Conservation (phyloP, 2,888 invertebrate species). For the Habroteleia sp. region DNA sequence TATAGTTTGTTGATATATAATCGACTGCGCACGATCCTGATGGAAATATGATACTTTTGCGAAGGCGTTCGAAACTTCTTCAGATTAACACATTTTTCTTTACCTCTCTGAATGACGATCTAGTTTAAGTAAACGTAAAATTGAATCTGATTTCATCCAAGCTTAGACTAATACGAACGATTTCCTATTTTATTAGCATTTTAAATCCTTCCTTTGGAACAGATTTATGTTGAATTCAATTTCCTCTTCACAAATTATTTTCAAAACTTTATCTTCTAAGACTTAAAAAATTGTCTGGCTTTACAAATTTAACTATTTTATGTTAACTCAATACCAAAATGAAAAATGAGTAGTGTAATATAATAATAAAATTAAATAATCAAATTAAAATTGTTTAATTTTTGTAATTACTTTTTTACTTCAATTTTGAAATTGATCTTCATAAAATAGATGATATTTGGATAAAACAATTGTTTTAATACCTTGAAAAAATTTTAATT, state of each 20-base stretch:
- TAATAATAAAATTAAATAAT: no score
- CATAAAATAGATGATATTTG: no score
- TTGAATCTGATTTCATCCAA: slow-evolving; percentile 30
- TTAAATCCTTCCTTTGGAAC: slow-evolving; percentile 1
- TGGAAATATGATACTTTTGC: slow-evolving; percentile 7
- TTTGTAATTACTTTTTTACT: no score
- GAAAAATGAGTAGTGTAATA: no score
- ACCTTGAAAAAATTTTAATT: no score
- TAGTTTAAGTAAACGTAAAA: slow-evolving; percentile 32
- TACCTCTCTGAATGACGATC: slow-evolving; percentile 1
- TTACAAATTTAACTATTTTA: no score
- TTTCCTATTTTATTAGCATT: slow-evolving; percentile 29
- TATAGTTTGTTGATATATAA: slow-evolving; percentile 36
- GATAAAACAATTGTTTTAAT: no score
- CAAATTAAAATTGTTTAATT: background rate
- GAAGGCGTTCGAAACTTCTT: background rate
- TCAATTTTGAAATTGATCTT: no score
- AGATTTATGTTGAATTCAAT: slow-evolving; percentile 14
- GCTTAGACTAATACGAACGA: slow-evolving; percentile 24
- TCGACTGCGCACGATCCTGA: slow-evolving; percentile 22
- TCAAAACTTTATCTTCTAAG: no score
- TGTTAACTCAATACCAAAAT: no score
- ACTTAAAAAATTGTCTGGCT: no score
- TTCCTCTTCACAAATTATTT: no score
- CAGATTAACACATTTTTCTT: slow-evolving; percentile 18